Percentiles rank a stretch among this genome's conserved stretches.
These are phyloP conservation scores for Calvadosia cruxmelitensis DNA, from an alignment of 30 jellyfish, hydroid and myxozoan genomes.

Conservation along the genomic window DNA sequence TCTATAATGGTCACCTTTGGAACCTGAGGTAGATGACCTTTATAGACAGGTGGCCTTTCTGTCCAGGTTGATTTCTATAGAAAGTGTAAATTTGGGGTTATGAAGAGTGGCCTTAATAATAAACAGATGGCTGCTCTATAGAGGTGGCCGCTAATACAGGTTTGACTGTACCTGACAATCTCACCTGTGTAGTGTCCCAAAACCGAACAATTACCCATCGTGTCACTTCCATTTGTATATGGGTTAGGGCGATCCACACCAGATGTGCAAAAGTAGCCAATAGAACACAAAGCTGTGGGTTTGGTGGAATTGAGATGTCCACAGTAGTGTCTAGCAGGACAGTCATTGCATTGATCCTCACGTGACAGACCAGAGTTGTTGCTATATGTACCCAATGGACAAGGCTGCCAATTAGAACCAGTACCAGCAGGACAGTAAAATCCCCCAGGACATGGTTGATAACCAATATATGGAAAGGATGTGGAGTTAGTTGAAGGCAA, in stretches of 20 bases:
- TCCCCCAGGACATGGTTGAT: constrained; percentile 77
- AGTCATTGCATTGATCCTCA: constrained; percentile 56
- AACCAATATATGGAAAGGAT: constrained; percentile 73
- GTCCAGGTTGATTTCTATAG: too few relatives aligned
- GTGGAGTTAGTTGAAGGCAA: constrained; percentile 54
- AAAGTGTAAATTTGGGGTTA: too few relatives aligned
- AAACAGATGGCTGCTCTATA: too few relatives aligned
- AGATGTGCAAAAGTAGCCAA: constrained; percentile 70
- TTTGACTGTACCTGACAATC: too few relatives aligned
- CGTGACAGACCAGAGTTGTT: constrained; percentile 61
- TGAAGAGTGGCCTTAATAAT: too few relatives aligned
- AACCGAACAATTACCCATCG: constrained; percentile 32
- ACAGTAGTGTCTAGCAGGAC: constrained; percentile 77
- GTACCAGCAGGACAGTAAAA: constrained; percentile 74
- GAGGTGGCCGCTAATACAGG: too few relatives aligned
- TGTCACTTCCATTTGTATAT: constrained; percentile 26
- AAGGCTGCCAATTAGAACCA: constrained; percentile 89
- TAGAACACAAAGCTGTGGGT: constrained; percentile 59
- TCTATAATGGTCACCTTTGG: too few relatives aligned
- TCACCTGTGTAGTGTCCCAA: constrained; percentile 66
- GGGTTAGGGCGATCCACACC: constrained; percentile 91
- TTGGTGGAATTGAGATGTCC: constrained; percentile 61
- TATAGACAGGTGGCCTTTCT: too few relatives aligned
- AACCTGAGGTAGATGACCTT: too few relatives aligned
- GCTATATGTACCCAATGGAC: constrained; percentile 95